Percentiles rank a stretch among this genome's conserved stretches.
Conservation (phyloP, 2,113 vertebrate species). For the Gnathonemus echidnorhynchus region DNA sequence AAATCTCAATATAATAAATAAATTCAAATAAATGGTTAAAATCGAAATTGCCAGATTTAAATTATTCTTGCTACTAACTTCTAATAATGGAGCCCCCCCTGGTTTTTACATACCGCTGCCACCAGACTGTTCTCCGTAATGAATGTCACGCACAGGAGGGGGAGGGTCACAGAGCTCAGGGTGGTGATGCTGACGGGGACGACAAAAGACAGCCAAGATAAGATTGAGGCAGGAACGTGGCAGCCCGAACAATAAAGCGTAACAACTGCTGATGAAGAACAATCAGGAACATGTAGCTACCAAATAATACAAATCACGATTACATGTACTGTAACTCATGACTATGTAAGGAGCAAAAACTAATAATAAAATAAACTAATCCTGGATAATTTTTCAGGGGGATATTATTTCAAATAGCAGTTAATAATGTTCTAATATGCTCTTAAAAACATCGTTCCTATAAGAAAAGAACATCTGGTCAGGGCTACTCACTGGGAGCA, state of each 20-base stretch:
- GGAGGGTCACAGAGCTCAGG: conserved; percentile 76
- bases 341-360: not conserved
- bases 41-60: not conserved
- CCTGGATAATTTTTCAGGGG: not conserved
- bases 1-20: not conserved
- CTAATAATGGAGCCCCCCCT: not conserved
- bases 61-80: not conserved
- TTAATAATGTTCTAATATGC: not conserved
- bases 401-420: not conserved
- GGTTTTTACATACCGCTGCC: conserved; percentile 76
- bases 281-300: not conserved
- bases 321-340: not conserved
- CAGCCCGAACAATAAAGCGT: not conserved
- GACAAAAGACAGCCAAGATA: not conserved
- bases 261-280: not conserved
- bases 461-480: not conserved
- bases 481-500: not conserved
- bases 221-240: conserved; percentile 13
- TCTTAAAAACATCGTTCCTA: not conserved
- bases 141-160: conserved; percentile 89
- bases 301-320: not conserved
- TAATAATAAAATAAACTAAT: not conserved
- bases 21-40: not conserved
- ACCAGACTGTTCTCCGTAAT: conserved; percentile 92
- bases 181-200: conserved; percentile 56